A percentile compares a stretch with the other conserved stretches of the same genome.
These are phyloP conservation scores for Torymus aiolomorphi DNA, from an alignment of 2,888 invertebrate species.

Conservation along the genomic window DNA sequence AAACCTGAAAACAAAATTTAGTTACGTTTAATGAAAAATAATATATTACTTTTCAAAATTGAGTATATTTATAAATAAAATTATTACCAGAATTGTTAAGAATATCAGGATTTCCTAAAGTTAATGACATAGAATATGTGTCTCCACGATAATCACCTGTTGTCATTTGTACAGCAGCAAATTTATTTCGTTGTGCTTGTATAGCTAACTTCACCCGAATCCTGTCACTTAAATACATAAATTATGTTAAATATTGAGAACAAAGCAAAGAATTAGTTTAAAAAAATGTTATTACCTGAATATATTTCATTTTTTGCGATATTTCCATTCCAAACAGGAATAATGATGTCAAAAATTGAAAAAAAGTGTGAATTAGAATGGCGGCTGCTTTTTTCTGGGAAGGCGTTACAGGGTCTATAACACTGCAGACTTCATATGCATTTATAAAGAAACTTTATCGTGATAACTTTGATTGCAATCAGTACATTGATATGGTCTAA, in stretches of 20 bases:
- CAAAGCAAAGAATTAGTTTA: no score
- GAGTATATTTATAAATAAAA: not conserved
- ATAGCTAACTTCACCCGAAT: conserved; percentile 90
- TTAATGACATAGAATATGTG: conserved; percentile 90
- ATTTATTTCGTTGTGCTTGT: conserved; percentile 92
- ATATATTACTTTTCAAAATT: conserved; percentile 2
- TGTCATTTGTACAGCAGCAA: conserved; percentile 91
- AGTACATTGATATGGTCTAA: conserved; percentile 71
- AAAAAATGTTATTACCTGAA: no score
- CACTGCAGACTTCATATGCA: conserved; percentile 74
- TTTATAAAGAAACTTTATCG: conserved; percentile 74
- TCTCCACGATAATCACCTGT: conserved; percentile 92
- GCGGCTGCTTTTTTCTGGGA: no score
- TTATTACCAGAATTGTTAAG: conserved; percentile 87
- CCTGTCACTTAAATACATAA: conserved; percentile 89
- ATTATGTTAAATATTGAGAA: no score
- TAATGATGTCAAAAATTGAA: no score
- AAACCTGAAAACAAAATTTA: conserved; percentile 78
- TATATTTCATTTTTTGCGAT: no score
- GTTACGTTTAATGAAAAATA: not conserved
- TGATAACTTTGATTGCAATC: conserved; percentile 74
- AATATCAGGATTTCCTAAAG: conserved; percentile 94
- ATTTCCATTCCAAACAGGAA: no score
- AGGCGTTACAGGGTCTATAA: no score
- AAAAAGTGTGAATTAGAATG: no score